A percentile compares a stretch with the other conserved stretches of the same genome.
These are phyloP conservation scores for Xylota sylvarum DNA, from an alignment of 2,888 invertebrate genomes.

Conservation along the genomic window DNA sequence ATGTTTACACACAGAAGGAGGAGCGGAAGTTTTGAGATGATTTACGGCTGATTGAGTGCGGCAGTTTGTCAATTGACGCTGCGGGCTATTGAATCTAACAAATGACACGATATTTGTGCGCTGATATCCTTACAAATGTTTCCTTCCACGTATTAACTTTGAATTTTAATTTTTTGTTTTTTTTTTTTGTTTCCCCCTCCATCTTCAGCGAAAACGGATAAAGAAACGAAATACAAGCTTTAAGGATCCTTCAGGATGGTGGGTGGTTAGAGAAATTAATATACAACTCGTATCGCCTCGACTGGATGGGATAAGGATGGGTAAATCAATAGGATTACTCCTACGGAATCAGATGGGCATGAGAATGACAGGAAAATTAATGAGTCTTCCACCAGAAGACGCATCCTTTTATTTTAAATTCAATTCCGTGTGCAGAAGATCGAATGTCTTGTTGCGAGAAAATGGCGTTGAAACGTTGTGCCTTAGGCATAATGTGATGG, in stretches of 20 bases:
- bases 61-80: conserved; percentile 71
- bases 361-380: conserved; percentile 74
- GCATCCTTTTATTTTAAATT: conserved; percentile 72
- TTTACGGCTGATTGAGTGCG: conserved; percentile 69
- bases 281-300: conserved; percentile 30
- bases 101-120: conserved; percentile 51
- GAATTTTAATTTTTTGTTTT: conserved; percentile 67
- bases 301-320: conserved; percentile 10
- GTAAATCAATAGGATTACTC: conserved; percentile 70
- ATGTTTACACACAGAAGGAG: conserved; percentile 9
- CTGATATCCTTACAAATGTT: conserved; percentile 55
- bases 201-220: neutral
- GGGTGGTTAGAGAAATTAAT: conserved; percentile 40
- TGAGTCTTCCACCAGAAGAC: conserved; percentile 60
- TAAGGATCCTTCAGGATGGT: conserved; percentile 14
- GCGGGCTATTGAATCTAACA: conserved; percentile 67
- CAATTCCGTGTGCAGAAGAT: conserved; percentile 52
- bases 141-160: conserved; percentile 37
- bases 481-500: conserved; percentile 47
- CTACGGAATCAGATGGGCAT: conserved; percentile 55
- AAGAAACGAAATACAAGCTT: conserved; percentile 24
- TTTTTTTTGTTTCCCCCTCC: neutral
- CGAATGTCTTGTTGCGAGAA: conserved; percentile 62
- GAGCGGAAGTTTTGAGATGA: conserved; percentile 45
- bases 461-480: conserved; percentile 49